A percentile compares a stretch with the other conserved stretches of the same genome.
Evolutionary conservation across 2,797 vertebrate species (phyloP).

Genomic region (Pangasius djambal): DNA sequence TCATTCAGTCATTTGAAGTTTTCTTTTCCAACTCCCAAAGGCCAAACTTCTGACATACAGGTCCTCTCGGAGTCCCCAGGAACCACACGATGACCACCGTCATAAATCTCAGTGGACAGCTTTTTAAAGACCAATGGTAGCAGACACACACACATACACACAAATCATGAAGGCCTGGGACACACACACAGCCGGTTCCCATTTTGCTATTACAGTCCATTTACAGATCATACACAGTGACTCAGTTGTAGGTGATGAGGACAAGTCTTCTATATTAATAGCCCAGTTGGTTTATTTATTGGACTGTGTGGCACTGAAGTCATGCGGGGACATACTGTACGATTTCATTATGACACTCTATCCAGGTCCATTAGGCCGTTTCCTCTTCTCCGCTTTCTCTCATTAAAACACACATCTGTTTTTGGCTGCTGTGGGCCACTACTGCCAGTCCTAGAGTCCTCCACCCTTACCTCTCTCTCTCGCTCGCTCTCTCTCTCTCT

Average conservation of each 20-base stretch:
- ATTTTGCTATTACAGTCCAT: slow-evolving; percentile 24
- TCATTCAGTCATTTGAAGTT: slow-evolving; percentile 49
- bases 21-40: slow-evolving; percentile 51
- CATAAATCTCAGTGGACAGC: slow-evolving; percentile 66
- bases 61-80: background rate
- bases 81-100: slow-evolving; percentile 29
- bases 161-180: background rate
- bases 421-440: slow-evolving; percentile 53
- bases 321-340: slow-evolving; percentile 54
- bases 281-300: slow-evolving; percentile 24
- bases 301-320: slow-evolving; percentile 12
- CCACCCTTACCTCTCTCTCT: background rate
- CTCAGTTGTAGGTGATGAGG: slow-evolving; percentile 25
- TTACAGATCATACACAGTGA: slow-evolving; percentile 17
- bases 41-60: slow-evolving; percentile 34
- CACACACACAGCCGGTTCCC: background rate
- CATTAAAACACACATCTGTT: slow-evolving; percentile 74
- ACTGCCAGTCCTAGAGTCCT: slow-evolving; percentile 54
- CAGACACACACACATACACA: background rate
- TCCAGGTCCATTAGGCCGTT: slow-evolving; percentile 63
- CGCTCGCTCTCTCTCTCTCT: background rate
- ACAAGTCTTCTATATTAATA: slow-evolving; percentile 12
- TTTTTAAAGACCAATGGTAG: background rate
- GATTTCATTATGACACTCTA: slow-evolving; percentile 64
- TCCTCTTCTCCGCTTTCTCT: slow-evolving; percentile 66